Evolutionary conservation across 2,797 vertebrate genomes (phyloP).

Genomic region (Chelonia mydas): DNA sequence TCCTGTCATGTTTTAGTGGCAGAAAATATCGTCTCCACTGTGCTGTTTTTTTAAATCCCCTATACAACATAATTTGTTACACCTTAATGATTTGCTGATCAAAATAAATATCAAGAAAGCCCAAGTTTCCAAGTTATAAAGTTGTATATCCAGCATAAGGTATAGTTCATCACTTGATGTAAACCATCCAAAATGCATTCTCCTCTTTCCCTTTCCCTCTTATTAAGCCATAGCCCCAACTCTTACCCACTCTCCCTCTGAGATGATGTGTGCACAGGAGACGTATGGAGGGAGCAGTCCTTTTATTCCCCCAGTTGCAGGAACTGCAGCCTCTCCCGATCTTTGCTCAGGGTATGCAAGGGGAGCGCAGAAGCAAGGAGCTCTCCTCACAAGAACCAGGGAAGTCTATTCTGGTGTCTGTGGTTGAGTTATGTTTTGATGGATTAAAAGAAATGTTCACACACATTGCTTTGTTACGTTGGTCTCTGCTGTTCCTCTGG

Average conservation of each 20-base stretch:
- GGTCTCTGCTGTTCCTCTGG: slow-evolving; percentile 37
- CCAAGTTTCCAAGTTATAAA: background rate
- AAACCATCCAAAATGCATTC: background rate
- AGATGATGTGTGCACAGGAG: background rate
- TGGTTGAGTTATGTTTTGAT: background rate
- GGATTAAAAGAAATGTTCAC: slow-evolving; percentile 17
- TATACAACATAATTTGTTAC: background rate
- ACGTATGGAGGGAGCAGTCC: background rate
- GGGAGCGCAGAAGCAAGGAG: background rate
- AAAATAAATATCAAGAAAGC: background rate
- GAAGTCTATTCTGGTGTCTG: background rate
- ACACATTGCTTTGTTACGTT: slow-evolving; percentile 44
- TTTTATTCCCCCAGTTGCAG: background rate
- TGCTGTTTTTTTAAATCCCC: background rate
- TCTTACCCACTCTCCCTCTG: background rate
- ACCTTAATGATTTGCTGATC: background rate
- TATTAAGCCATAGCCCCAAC: background rate
- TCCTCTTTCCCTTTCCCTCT: background rate
- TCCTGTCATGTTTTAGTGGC: background rate
- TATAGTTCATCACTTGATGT: background rate
- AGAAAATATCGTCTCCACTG: background rate
- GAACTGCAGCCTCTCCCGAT: background rate
- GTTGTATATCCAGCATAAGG: background rate
- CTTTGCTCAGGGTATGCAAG: background rate
- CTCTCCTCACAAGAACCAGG: slow-evolving; percentile 14